Percentiles rank a stretch among this genome's conserved stretches.
Conservation (phyloP, 1,140 invertebrate species). For the Proales similis region DNA sequence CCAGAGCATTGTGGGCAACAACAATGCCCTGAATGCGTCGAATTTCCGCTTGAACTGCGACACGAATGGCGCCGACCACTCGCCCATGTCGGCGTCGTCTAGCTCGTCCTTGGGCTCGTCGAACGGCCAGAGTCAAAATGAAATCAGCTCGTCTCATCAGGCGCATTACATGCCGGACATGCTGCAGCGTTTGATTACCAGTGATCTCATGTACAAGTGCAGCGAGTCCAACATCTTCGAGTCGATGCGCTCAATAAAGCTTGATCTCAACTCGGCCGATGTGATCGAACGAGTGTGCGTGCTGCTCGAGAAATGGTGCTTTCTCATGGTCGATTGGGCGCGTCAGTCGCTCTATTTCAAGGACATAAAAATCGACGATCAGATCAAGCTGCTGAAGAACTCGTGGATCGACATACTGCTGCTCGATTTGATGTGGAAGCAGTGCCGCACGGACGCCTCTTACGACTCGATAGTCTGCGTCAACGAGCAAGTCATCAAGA, state of each 20-base stretch:
- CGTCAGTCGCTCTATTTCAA: slow-evolving; percentile 37
- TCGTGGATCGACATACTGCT: slow-evolving; percentile 37
- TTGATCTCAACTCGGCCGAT: slow-evolving; percentile 23
- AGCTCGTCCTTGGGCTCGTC: not conserved
- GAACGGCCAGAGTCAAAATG: not conserved
- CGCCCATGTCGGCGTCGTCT: slow-evolving; percentile 2
- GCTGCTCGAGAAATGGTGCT: slow-evolving; percentile 33
- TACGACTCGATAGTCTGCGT: slow-evolving; percentile 7
- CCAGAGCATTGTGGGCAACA: slow-evolving; percentile 13
- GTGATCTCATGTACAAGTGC: slow-evolving; percentile 25
- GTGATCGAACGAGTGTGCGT: slow-evolving; percentile 1
- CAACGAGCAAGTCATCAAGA: slow-evolving; percentile 26
- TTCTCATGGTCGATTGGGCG: slow-evolving; percentile 38
- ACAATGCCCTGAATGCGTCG: not conserved
- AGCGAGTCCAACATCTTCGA: slow-evolving; percentile 13
- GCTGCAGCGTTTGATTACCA: slow-evolving; percentile 12
- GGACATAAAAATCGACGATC: slow-evolving; percentile 36
- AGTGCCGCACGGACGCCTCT: not conserved
- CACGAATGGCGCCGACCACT: slow-evolving; percentile 1
- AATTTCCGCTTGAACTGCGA: not conserved
- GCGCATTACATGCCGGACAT: slow-evolving; percentile 9
- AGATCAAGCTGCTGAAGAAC: slow-evolving; percentile 36
- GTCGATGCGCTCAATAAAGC: slow-evolving; percentile 3
- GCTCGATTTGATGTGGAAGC: slow-evolving; percentile 38
- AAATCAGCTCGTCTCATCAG: slow-evolving; percentile 15